Evolutionary conservation across 2,797 vertebrate species (phyloP).

Genomic region (Galagoides demidoff): DNA sequence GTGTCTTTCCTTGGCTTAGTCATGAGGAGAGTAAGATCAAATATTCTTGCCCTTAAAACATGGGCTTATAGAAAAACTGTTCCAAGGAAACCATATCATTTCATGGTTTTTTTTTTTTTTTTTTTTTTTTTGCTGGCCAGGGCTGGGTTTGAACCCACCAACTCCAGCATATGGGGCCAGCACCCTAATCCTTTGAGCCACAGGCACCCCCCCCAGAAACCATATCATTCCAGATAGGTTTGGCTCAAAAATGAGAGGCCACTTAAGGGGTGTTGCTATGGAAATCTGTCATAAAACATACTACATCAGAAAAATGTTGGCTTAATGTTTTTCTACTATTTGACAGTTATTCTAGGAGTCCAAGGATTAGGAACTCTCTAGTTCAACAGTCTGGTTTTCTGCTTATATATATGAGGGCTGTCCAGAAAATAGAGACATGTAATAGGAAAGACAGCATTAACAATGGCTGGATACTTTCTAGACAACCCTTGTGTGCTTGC

Average conservation of each 20-base stretch:
- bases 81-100: slow-evolving; percentile 50
- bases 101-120: not conserved
- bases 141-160: no score
- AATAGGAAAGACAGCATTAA: no score
- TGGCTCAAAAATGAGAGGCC: slow-evolving; percentile 58
- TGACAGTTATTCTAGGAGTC: not conserved
- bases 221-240: slow-evolving; percentile 46
- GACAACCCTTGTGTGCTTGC: not conserved
- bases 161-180: no score
- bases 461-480: no score
- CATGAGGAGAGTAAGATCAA: not conserved
- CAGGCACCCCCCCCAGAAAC: not conserved
- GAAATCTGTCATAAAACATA: slow-evolving; percentile 62
- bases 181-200: no score
- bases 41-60: slow-evolving; percentile 37
- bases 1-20: slow-evolving; percentile 17
- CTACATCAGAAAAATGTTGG: slow-evolving; percentile 55
- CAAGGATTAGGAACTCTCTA: slow-evolving; percentile 31
- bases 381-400: slow-evolving; percentile 32
- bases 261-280: slow-evolving; percentile 56
- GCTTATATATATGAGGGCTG: not conserved
- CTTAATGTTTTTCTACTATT: slow-evolving; percentile 59
- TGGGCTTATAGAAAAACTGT: slow-evolving; percentile 33
- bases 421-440: no score
- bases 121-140: no score